These are phyloP conservation scores for Bovichtus diacanthus DNA, from an alignment of 2,797 vertebrate species.

Conservation along the genomic window DNA sequence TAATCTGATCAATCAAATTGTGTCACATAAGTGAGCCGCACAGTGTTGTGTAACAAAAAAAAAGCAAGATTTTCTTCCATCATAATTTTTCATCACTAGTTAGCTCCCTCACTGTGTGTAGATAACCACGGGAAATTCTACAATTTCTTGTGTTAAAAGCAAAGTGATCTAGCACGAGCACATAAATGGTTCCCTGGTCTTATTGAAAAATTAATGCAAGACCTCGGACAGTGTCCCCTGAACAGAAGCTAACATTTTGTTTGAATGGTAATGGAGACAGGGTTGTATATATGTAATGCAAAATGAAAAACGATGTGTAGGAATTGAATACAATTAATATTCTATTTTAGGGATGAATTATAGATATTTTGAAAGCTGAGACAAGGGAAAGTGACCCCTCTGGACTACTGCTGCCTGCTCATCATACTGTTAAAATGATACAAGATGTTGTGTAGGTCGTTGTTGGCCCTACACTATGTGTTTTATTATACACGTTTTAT, in stretches of 20 bases:
- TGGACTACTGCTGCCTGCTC: conserved; percentile 8
- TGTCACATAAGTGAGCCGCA: conserved; percentile 18
- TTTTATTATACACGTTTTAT: conserved; percentile 10
- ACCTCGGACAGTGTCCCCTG: conserved; percentile 31
- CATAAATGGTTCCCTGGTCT: conserved; percentile 35
- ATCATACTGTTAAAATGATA: conserved; percentile 25
- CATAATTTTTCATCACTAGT: conserved; percentile 59
- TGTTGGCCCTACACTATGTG: not conserved
- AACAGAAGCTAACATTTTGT: conserved; percentile 45
- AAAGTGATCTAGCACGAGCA: conserved; percentile 31
- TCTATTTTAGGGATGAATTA: conserved; percentile 68
- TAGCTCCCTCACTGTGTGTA: conserved; percentile 24
- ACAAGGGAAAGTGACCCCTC: conserved; percentile 41
- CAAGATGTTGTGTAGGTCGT: not conserved
- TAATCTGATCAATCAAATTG: conserved; percentile 41
- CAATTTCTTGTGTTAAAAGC: conserved; percentile 30
- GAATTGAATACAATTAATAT: conserved; percentile 60
- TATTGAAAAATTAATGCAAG: conserved; percentile 67
- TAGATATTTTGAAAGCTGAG: conserved; percentile 74
- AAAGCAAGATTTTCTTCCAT: conserved; percentile 9
- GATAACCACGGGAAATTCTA: conserved; percentile 38
- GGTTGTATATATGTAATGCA: conserved; percentile 35
- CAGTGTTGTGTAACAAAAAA: conserved; percentile 24
- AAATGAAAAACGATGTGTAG: conserved; percentile 47
- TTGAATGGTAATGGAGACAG: conserved; percentile 48